Conservation (phyloP, 1,140 invertebrate genomes). For the Cydia amplana region DNA sequence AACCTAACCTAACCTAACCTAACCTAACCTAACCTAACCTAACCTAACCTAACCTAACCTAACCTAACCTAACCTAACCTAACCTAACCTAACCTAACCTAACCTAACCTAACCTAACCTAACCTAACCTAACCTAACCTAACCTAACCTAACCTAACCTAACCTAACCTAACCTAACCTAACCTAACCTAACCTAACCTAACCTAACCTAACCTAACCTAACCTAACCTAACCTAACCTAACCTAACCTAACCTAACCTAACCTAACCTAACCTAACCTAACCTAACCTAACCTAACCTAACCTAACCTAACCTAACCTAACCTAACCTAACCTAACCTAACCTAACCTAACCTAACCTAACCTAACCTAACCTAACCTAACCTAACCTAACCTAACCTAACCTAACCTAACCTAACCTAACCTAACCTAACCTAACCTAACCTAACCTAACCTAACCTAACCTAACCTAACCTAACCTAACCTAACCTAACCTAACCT, state of each 20-base stretch:
- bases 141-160: slow-evolving; percentile 7
- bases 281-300: too few relatives aligned
- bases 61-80: slow-evolving; percentile 37
- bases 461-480: slow-evolving; percentile 34
- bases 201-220: slow-evolving; percentile 36
- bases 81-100: slow-evolving; percentile 37
- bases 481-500: slow-evolving; percentile 16
- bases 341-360: slow-evolving; percentile 34
- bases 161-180: background rate
- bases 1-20: slow-evolving; percentile 35
- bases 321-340: slow-evolving; percentile 40
- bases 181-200: slow-evolving; percentile 38
- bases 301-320: too few relatives aligned
- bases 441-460: slow-evolving; percentile 39
- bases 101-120: slow-evolving; percentile 43
- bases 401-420: slow-evolving; percentile 47
- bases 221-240: slow-evolving; percentile 46
- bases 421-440: slow-evolving; percentile 44
- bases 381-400: slow-evolving; percentile 47
- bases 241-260: slow-evolving; percentile 41
- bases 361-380: too few relatives aligned
- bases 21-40: slow-evolving; percentile 43
- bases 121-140: slow-evolving; percentile 37
- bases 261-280: slow-evolving; percentile 30
- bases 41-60: slow-evolving; percentile 36